phyloP scores from a whole-genome alignment of 2,888 invertebrate species.

The Melipona beecheii region DNA sequence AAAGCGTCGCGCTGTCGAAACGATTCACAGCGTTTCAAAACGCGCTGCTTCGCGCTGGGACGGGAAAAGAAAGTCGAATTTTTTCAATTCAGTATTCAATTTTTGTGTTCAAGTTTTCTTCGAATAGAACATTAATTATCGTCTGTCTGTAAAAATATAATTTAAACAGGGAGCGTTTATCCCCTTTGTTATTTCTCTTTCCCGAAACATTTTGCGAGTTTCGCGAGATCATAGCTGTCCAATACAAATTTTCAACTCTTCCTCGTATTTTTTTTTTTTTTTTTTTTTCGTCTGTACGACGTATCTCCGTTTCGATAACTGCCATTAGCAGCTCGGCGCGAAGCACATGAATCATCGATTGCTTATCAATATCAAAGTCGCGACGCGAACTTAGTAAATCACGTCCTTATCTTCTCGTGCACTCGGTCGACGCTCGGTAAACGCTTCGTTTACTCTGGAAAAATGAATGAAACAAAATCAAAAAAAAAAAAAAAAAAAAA shows the following conservation, averaged over 20 bases:
- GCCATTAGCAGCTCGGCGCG: not conserved
- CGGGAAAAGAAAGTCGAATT: too few relatives aligned
- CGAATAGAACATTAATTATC: too few relatives aligned
- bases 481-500: not conserved
- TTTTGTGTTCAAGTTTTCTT: too few relatives aligned
- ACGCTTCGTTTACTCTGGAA: not conserved
- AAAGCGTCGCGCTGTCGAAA: slow-evolving; percentile 1
- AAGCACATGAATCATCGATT: slow-evolving; percentile 33
- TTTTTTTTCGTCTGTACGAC: too few relatives aligned
- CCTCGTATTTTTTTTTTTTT: not conserved
- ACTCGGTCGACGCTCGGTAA: slow-evolving; percentile 4
- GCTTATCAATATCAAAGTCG: slow-evolving; percentile 26
- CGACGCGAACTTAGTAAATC: slow-evolving; percentile 26
- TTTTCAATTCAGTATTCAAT: too few relatives aligned
- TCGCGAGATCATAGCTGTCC: not conserved
- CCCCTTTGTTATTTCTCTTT: too few relatives aligned
- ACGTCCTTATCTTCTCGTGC: slow-evolving; percentile 17
- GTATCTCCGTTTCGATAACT: not conserved
- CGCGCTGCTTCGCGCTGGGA: too few relatives aligned
- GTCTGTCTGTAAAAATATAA: too few relatives aligned
- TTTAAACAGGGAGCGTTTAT: too few relatives aligned
- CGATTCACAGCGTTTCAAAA: too few relatives aligned
- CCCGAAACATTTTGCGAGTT: slow-evolving; percentile 2
- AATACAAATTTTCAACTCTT: not conserved
- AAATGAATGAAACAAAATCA: not conserved